phyloP scores from a whole-genome alignment of 2,797 vertebrate genomes.

The Aselliscus stoliczkanus region DNA sequence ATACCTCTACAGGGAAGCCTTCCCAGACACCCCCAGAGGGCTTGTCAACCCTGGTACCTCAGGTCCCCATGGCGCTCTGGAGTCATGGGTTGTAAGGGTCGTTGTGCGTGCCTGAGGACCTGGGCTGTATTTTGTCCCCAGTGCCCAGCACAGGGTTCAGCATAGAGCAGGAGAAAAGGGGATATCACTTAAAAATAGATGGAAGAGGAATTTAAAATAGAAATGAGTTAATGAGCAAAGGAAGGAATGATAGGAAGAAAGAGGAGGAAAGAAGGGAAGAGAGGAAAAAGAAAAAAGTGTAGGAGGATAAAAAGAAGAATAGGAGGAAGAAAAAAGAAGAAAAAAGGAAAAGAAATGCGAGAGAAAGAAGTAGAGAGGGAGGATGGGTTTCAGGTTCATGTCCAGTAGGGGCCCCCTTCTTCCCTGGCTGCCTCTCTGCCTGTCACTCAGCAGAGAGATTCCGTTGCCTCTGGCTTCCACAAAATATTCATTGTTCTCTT shows the following conservation, averaged over 20 bases:
- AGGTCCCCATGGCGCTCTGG: neutral
- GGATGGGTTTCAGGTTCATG: fast-evolving
- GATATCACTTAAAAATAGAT: neutral
- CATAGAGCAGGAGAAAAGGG: neutral
- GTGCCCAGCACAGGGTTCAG: neutral
- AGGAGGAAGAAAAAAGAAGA: neutral
- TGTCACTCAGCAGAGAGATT: neutral
- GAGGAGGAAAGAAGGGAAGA: neutral
- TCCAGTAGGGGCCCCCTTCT: fast-evolving
- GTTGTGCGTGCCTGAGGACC: neutral
- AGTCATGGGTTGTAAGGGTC: too few species aligned
- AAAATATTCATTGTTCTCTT: constrained; percentile 39
- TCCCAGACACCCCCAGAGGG: neutral
- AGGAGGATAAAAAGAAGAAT: neutral
- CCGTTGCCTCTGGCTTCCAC: neutral
- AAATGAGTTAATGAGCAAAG: neutral
- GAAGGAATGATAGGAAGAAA: neutral
- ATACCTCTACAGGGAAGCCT: neutral
- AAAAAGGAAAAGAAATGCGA: too few species aligned
- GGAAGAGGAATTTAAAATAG: neutral
- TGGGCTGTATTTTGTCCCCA: neutral
- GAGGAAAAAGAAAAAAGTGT: neutral
- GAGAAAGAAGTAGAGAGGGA: neutral
- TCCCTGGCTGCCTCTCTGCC: neutral
- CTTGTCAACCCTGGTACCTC: neutral